These are phyloP conservation scores for Carcharodon carcharias DNA, from an alignment of 2,797 vertebrate genomes.

Conservation along the genomic window DNA sequence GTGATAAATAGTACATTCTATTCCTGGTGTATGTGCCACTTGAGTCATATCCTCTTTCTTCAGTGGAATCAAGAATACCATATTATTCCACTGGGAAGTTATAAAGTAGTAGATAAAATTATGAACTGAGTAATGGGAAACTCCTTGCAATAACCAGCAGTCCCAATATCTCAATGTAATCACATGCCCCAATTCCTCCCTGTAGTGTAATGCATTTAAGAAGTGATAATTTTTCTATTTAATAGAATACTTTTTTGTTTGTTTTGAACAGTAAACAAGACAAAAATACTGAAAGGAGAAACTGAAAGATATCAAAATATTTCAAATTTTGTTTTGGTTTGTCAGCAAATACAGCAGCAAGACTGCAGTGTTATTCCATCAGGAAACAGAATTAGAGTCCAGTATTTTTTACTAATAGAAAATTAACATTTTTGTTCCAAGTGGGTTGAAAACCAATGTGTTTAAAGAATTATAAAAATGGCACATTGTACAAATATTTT, in stretches of 20 bases:
- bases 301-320: neutral
- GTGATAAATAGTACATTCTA: conserved; percentile 49
- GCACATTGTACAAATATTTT: neutral
- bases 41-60: conserved; percentile 63
- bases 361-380: neutral
- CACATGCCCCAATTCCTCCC: conserved; percentile 70
- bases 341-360: neutral
- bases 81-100: conserved; percentile 80
- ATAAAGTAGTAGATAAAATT: conserved; percentile 76
- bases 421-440: neutral
- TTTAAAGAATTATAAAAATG: neutral
- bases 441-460: neutral
- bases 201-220: conserved; percentile 63
- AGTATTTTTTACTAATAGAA: neutral
- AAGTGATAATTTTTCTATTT: conserved; percentile 69
- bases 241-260: conserved; percentile 53
- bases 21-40: conserved; percentile 55
- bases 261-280: neutral
- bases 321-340: neutral
- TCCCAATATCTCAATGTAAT: conserved; percentile 84
- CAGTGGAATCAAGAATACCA: conserved; percentile 42
- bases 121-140: conserved; percentile 78
- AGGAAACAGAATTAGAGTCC: neutral
- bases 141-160: conserved; percentile 76
- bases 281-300: neutral